Conservation (phyloP, 2,888 invertebrate genomes). For the Aporophyla nigra region DNA sequence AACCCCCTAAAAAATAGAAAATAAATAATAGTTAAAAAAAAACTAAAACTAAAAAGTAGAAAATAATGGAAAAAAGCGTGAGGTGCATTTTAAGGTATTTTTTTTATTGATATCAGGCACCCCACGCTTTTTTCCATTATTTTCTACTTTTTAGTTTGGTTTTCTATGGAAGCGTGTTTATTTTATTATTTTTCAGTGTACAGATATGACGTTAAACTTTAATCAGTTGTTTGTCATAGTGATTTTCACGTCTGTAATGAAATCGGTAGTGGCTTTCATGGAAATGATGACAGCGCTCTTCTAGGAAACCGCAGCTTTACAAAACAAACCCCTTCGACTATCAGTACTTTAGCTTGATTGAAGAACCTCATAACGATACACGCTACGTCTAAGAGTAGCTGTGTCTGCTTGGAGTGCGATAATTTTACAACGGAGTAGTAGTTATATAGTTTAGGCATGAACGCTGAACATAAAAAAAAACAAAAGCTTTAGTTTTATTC, state of each 20-base stretch:
- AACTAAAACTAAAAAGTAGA: too few relatives aligned
- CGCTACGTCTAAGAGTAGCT: not conserved
- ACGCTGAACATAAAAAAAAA: not conserved
- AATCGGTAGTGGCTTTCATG: not conserved
- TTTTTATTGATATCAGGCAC: too few relatives aligned
- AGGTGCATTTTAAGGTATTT: too few relatives aligned
- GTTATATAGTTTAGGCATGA: not conserved
- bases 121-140: too few relatives aligned
- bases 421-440: not conserved
- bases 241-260: not conserved
- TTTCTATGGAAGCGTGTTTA: too few relatives aligned
- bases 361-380: too few relatives aligned
- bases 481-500: not conserved
- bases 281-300: not conserved
- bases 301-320: not conserved
- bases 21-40: too few relatives aligned
- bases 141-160: too few relatives aligned
- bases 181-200: not conserved
- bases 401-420: not conserved
- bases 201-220: not conserved
- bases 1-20: too few relatives aligned
- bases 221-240: not conserved
- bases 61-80: too few relatives aligned
- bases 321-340: not conserved
- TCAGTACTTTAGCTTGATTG: not conserved